Evolutionary conservation across 2,797 vertebrate species (phyloP).

Genomic region (Manis javanica): DNA sequence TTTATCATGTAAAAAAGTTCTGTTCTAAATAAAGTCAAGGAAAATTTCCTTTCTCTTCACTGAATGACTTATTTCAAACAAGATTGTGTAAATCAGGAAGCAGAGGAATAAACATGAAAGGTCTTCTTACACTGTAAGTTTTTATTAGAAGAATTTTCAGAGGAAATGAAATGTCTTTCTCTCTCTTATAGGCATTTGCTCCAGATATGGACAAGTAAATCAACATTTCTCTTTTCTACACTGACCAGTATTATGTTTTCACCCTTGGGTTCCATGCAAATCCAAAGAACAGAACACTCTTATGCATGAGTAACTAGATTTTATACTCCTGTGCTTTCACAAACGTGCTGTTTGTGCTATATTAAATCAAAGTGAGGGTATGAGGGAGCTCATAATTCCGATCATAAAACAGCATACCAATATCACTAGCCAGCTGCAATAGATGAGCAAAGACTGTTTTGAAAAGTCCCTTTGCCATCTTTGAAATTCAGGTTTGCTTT

Average conservation of each 20-base stretch:
- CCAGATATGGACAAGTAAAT: neutral
- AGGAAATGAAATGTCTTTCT: neutral
- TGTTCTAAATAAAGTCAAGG: neutral
- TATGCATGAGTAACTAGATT: neutral
- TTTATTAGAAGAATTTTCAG: neutral
- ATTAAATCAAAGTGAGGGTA: neutral
- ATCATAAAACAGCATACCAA: neutral
- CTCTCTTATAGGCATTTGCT: neutral
- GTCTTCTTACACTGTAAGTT: neutral
- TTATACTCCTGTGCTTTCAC: neutral
- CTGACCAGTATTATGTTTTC: neutral
- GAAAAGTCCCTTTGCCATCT: neutral
- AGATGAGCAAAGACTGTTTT: neutral
- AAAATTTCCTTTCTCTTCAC: constrained; percentile 15
- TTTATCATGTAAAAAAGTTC: neutral
- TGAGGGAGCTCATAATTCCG: neutral
- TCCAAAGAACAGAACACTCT: neutral
- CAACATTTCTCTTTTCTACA: neutral
- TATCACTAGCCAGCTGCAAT: neutral
- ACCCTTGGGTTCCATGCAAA: neutral
- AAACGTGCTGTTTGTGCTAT: neutral
- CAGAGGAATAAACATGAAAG: neutral
- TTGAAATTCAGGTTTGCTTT: neutral
- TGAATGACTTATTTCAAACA: neutral
- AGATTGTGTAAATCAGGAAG: neutral